Base-by-base conservation (phyloP, 2,888 invertebrate species). In the Nineta flava region DNA sequence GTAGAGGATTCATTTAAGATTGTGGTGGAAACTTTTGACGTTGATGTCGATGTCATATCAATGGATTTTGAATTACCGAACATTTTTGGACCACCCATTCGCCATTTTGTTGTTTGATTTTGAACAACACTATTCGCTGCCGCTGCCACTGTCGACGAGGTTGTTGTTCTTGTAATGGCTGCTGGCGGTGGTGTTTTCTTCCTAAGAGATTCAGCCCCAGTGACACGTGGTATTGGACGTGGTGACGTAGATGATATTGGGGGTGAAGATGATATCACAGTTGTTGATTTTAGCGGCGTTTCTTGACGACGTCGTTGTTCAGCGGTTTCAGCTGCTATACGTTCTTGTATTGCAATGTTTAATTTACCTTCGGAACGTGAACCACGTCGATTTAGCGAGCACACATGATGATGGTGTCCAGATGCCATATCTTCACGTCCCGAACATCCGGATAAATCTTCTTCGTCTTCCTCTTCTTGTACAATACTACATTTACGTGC, bases 401-500 rank as follows among this genome's bases (percentile, higher is more conserved):
- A 66, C 5, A 19, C 19, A 19, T 19, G 19, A 5, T 19, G 19
- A 19, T 19, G 19, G 51, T 69, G 61, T 3, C 69, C 61, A 5
- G 71, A 66, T 47, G 67, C 64, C 52, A 67, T 70, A 57, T 74
- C 77, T 59, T 77, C 78, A 9, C 76, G 71, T 16, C 75, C 75
- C 7, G 75, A 70, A 56, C 73, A 72, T 55, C 75, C 62, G 41
- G 73, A 65, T 54, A 72, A 73, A 57, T 86, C 90, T 60, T 93
- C 92, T 61, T 87, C 85, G 60, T 91, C 92, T 58, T 93, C 93
- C 64, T 94, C 94, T 62, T 88, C 88, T 58, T 88, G 84, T 17
- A 93, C 92, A 59, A 93, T 90, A 61, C 90, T 90, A 69, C 91
- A 93, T 62, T 92, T 92, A 47, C 91, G 76, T 19, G 80, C 79